These are phyloP conservation scores for Trypoxylus dichotomus DNA, from an alignment of 1,140 invertebrate species.

Conservation along the genomic window DNA sequence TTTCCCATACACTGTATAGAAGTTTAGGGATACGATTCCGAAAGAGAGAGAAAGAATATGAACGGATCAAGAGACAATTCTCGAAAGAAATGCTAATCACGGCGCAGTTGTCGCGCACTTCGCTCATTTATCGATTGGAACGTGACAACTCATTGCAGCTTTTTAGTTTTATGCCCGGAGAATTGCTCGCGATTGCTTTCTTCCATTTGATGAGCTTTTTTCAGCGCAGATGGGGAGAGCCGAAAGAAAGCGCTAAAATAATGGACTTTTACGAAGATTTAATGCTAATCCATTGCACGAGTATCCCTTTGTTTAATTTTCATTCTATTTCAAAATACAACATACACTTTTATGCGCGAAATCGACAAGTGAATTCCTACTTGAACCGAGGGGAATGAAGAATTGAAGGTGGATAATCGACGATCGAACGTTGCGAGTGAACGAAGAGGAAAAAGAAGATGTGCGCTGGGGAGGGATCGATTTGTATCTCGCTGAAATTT, in stretches of 20 bases:
- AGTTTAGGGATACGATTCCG: neutral
- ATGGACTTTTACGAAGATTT: slow-evolving; percentile 30
- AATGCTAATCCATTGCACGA: slow-evolving; percentile 29
- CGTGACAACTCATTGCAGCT: slow-evolving; percentile 47
- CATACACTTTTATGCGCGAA: slow-evolving; percentile 5
- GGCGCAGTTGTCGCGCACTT: slow-evolving; percentile 40
- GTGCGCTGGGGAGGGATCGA: neutral
- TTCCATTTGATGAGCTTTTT: slow-evolving; percentile 33
- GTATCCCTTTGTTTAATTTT: slow-evolving; percentile 26
- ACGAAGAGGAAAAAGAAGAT: neutral
- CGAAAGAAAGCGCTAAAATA: slow-evolving; percentile 27
- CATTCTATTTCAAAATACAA: slow-evolving; percentile 24
- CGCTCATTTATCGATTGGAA: slow-evolving; percentile 45
- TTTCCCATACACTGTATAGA: neutral
- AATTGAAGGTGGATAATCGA: slow-evolving; percentile 17
- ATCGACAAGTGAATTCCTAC: slow-evolving; percentile 10
- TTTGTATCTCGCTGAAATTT: neutral
- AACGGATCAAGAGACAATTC: slow-evolving; percentile 34
- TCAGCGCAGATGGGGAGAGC: slow-evolving; percentile 11
- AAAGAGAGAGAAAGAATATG: slow-evolving; percentile 13
- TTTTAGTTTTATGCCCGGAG: slow-evolving; percentile 42
- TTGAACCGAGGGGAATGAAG: neutral
- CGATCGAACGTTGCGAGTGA: neutral
- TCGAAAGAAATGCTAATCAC: slow-evolving; percentile 46
- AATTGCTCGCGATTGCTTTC: slow-evolving; percentile 34